Conservation (phyloP, 2,113 vertebrate genomes). For the Vicugna pacos region DNA sequence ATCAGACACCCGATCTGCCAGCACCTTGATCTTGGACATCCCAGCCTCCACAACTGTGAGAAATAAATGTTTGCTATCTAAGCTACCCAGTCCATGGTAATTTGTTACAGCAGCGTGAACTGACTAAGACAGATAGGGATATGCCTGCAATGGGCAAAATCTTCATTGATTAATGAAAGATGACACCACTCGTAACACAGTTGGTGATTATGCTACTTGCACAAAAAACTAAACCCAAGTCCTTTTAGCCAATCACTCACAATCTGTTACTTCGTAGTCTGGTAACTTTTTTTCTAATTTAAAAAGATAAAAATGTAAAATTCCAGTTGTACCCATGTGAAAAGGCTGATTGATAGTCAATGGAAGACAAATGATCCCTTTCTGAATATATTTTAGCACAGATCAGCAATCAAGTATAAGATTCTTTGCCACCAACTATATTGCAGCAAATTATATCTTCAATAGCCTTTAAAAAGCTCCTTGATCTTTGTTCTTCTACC, state of each 20-base stretch:
- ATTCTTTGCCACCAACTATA: slow-evolving; percentile 10
- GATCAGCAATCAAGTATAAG: background rate
- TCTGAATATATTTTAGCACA: background rate
- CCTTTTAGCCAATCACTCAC: background rate
- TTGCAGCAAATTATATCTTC: background rate
- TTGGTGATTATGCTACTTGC: background rate
- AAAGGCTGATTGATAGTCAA: background rate
- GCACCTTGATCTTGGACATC: background rate
- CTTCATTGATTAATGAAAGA: slow-evolving; percentile 39
- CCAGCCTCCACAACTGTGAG: background rate
- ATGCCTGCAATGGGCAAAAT: background rate
- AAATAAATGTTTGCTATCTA: slow-evolving; percentile 6
- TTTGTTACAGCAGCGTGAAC: slow-evolving; percentile 36
- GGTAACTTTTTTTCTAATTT: background rate
- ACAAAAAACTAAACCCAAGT: slow-evolving; percentile 3
- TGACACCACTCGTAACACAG: background rate
- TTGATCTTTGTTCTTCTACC: background rate
- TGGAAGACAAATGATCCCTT: background rate
- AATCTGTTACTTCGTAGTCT: slow-evolving; percentile 3
- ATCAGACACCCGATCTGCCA: background rate
- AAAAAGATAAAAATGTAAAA: background rate
- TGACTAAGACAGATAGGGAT: background rate
- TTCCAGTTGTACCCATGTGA: background rate
- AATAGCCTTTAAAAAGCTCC: background rate
- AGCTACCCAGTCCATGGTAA: background rate